phyloP scores from a whole-genome alignment of 92 coral and sea anemone species.

The Ricordea florida region DNA sequence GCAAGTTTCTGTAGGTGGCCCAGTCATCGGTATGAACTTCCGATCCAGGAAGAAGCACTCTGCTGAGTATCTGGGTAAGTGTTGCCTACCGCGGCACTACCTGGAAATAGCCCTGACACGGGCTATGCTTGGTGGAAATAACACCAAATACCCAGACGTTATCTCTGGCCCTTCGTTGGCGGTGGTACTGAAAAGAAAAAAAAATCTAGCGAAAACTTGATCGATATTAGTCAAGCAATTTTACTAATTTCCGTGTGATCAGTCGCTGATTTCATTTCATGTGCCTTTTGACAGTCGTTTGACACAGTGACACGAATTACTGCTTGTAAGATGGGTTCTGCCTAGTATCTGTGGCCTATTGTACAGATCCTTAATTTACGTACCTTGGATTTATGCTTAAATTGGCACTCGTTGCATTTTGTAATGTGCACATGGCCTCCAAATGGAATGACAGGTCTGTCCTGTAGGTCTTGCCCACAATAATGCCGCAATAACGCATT shows the following conservation, averaged over 20 bases:
- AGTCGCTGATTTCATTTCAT: no score
- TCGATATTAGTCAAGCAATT: no score
- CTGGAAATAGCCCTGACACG: slow-evolving; percentile 14
- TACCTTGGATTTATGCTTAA: slow-evolving; percentile 42
- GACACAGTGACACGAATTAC: no score
- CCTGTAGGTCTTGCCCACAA: slow-evolving; percentile 19
- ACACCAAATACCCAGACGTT: slow-evolving; percentile 26
- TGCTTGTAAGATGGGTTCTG: no score
- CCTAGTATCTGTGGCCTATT: no score
- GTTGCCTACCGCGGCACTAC: slow-evolving; percentile 7
- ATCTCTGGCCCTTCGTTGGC: slow-evolving; percentile 1
- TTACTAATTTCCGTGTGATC: no score
- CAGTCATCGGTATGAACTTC: slow-evolving; percentile 36
- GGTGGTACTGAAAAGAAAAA: no score
- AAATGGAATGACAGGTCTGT: slow-evolving; percentile 26
- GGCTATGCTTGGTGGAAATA: background rate
- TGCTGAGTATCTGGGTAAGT: background rate
- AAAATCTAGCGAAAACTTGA: no score
- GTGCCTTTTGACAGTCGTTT: no score
- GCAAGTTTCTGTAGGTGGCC: slow-evolving; percentile 23
- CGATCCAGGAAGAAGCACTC: slow-evolving; percentile 6
- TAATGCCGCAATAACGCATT: background rate
- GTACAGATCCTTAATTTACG: background rate
- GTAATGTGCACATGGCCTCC: background rate
- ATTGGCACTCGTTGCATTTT: slow-evolving; percentile 27